These are phyloP conservation scores for Propithecus deckenii DNA, from an alignment of 2,797 vertebrate species.

Conservation along the genomic window DNA sequence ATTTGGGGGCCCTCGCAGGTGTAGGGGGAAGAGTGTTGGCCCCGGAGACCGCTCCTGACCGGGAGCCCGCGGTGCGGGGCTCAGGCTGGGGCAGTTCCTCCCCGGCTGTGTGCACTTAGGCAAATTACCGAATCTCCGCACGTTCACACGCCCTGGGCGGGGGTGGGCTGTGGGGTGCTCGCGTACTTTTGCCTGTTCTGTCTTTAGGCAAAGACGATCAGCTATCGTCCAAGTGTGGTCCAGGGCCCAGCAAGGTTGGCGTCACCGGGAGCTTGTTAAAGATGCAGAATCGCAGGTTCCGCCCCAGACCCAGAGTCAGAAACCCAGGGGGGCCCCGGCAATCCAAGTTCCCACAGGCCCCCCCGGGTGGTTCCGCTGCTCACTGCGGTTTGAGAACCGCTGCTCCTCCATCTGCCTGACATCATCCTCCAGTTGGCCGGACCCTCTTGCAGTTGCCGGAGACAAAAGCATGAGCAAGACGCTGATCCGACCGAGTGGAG, in stretches of 20 bases:
- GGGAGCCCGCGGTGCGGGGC: background rate
- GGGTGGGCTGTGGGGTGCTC: accelerated
- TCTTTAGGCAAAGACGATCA: background rate
- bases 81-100: accelerated
- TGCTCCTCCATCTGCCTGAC: background rate
- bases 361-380: background rate
- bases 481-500: background rate
- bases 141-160: accelerated
- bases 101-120: no score
- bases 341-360: background rate
- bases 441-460: background rate
- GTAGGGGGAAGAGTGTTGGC: background rate
- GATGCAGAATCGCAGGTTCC: background rate
- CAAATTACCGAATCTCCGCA: background rate
- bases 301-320: background rate
- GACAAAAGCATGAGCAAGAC: background rate
- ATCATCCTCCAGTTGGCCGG: background rate
- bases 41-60: no score
- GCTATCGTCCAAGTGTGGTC: background rate
- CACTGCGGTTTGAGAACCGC: background rate
- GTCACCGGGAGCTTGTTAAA: background rate
- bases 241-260: background rate
- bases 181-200: accelerated
- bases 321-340: background rate
- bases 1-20: background rate